Evolutionary conservation across 2,888 invertebrate species (phyloP).

Genomic region (Pegoplata infirma): DNA sequence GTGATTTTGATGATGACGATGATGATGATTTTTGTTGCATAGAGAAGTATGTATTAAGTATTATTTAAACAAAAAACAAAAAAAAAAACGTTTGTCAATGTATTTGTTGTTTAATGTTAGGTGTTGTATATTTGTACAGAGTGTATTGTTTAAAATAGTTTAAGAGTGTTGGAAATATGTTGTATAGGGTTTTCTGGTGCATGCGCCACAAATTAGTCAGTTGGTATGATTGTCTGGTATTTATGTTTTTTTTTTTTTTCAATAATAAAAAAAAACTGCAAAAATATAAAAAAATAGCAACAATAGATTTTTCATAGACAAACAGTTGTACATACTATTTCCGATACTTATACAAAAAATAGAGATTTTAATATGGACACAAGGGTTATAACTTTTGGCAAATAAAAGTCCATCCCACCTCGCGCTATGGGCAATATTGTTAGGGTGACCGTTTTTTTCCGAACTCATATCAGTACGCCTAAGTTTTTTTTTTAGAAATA

Average conservation of each 20-base stretch:
- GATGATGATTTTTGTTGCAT: not conserved
- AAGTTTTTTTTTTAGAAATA: too few relatives aligned
- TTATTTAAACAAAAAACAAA: not conserved
- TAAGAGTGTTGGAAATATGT: not conserved
- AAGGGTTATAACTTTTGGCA: too few relatives aligned
- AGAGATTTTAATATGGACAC: conserved; percentile 12
- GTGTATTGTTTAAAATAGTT: not conserved
- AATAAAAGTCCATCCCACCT: too few relatives aligned
- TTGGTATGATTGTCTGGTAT: conserved; percentile 12
- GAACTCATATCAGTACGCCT: too few relatives aligned
- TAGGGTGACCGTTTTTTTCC: too few relatives aligned
- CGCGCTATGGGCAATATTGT: too few relatives aligned
- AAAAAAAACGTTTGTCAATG: not conserved
- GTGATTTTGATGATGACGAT: not conserved
- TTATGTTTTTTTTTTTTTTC: conserved; percentile 28
- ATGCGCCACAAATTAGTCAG: conserved; percentile 55
- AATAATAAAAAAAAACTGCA: conserved; percentile 13
- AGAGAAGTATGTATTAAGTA: not conserved
- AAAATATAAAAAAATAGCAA: not conserved
- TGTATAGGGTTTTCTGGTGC: conserved; percentile 44
- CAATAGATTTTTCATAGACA: conserved; percentile 21
- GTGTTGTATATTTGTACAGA: not conserved
- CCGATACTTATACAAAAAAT: not conserved
- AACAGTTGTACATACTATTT: not conserved
- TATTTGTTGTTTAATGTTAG: conserved; percentile 18